Conservation (phyloP, 2,888 invertebrate genomes). For the Empis livida region DNA sequence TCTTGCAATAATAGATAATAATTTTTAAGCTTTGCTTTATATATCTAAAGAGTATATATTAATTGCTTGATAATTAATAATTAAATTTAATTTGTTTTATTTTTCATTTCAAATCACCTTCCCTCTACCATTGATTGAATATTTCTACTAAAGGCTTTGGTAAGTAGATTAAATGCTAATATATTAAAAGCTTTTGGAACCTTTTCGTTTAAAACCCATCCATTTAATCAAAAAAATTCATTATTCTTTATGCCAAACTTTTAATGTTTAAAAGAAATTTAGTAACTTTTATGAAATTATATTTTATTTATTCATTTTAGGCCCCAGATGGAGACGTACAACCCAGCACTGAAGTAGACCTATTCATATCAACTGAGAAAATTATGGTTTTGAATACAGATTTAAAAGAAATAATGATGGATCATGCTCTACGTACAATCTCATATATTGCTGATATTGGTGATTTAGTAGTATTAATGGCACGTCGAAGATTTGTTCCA, state of each 20-base stretch:
- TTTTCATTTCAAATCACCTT: background rate
- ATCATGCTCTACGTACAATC: conserved; percentile 94
- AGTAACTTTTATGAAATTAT: too few relatives aligned
- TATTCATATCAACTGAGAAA: conserved; percentile 99
- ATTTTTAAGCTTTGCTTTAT: conserved; percentile 67
- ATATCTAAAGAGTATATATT: background rate
- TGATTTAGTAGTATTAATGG: conserved; percentile 96
- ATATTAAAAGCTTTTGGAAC: background rate
- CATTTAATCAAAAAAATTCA: too few relatives aligned
- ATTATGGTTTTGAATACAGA: conserved; percentile 99
- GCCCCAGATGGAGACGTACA: conserved; percentile 97
- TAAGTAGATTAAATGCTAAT: conserved; percentile 5
- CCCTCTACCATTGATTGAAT: background rate
- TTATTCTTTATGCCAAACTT: too few relatives aligned
- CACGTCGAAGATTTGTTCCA: conserved; percentile 80
- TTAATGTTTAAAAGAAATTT: background rate
- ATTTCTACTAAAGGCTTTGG: conserved; percentile 9
- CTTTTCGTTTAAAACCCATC: background rate
- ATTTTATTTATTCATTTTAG: conserved; percentile 39
- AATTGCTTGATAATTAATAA: conserved; percentile 51
- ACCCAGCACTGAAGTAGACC: conserved; percentile 97
- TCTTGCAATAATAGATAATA: conserved; percentile 98
- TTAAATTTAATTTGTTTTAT: background rate
- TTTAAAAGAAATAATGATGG: conserved; percentile 99
- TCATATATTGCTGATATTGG: conserved; percentile 99